Conservation (phyloP, 2,888 invertebrate species). For the Cosmia trapezina region DNA sequence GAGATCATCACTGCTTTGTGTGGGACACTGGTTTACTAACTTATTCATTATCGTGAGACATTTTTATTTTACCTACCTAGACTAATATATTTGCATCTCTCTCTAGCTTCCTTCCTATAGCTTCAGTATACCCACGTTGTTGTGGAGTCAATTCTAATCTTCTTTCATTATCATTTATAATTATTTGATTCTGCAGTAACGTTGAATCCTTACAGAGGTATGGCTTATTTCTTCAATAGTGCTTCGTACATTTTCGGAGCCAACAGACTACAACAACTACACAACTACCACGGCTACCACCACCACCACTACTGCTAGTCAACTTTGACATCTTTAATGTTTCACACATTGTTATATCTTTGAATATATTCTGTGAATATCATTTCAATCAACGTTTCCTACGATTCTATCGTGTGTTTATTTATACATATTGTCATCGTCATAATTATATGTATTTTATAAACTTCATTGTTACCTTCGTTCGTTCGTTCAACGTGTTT, state of each 20-base stretch:
- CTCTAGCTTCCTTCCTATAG: neutral
- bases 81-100: neutral
- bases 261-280: neutral
- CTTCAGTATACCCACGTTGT: no score
- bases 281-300: no score
- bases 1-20: conserved; percentile 29
- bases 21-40: neutral
- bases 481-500: neutral
- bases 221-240: neutral
- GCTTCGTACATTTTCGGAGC: neutral
- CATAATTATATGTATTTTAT: conserved; percentile 1
- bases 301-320: no score
- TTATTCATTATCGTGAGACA: conserved; percentile 3
- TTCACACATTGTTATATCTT: neutral
- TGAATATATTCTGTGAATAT: conserved; percentile 1
- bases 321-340: neutral
- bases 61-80: neutral
- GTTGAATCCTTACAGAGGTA: neutral
- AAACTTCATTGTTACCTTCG: conserved; percentile 26
- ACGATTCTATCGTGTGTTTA: neutral
- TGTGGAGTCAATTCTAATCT: neutral
- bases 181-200: no score
- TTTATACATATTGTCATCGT: neutral
- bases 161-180: neutral
- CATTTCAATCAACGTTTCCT: conserved; percentile 10